Evolutionary conservation across 2,888 invertebrate genomes (phyloP).

Genomic region (Phymatocera aterrima): DNA sequence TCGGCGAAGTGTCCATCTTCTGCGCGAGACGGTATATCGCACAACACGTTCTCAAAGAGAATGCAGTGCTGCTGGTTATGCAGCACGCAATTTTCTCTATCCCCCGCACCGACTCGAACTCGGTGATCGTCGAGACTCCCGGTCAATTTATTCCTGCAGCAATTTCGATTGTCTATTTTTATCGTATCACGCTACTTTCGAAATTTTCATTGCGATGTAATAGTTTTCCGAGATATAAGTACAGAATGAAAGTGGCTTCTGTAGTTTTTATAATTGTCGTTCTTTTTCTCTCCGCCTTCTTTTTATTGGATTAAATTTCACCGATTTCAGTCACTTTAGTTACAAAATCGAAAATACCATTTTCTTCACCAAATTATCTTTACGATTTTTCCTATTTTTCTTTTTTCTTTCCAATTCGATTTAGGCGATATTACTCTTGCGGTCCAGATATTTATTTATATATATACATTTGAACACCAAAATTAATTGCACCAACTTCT

Average conservation of each 20-base stretch:
- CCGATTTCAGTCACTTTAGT: background rate
- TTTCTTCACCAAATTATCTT: background rate
- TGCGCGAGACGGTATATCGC: slow-evolving; percentile 44
- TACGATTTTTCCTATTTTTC: background rate
- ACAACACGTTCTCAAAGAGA: slow-evolving; percentile 23
- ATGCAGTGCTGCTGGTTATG: no score
- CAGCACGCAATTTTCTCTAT: slow-evolving; percentile 18
- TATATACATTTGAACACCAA: slow-evolving; percentile 11
- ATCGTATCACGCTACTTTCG: no score
- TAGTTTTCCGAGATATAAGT: background rate
- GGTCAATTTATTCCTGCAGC: no score
- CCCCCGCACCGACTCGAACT: background rate
- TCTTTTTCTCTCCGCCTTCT: no score
- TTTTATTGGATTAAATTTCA: no score
- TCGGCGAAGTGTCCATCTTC: slow-evolving; percentile 71
- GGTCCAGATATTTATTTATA: background rate
- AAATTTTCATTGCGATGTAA: no score
- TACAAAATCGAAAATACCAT: background rate
- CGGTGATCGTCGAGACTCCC: no score
- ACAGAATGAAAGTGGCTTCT: background rate
- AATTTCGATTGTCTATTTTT: no score
- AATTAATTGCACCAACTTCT: background rate
- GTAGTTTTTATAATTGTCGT: no score
- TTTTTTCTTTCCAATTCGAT: background rate
- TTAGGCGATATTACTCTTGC: no score